Base-by-base conservation (phyloP, 2,113 vertebrate genomes). In the Bothrops jararaca region DNA sequence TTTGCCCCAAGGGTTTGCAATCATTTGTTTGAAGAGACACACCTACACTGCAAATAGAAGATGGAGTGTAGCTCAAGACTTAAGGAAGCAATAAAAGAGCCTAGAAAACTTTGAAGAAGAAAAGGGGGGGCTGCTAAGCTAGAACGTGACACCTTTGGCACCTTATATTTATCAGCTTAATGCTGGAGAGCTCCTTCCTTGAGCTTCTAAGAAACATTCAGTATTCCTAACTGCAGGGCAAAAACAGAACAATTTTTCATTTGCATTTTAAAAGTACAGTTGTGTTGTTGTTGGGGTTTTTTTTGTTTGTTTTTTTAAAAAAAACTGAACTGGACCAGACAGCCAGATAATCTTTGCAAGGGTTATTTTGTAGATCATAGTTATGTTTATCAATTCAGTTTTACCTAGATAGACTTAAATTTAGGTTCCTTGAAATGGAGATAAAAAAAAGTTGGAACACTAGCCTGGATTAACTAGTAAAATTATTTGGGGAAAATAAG, bases 31-130 rank as follows among this genome's bases (percentile, higher is more conserved):
- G 20, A 10, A 52, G 60, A 22, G 86, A 52, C 53, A 88, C 92
- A 85, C 90, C 60, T 93, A 89, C 39, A 93, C 74, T 29, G 89
- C 74, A 90, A 93, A 93, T 45, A 89, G 52, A 50, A 39, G 42
- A 57, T 20, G 29, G 53, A 80, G 60, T 86, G 86, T 11, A 89
- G 60, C 60, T 74, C 7, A 42, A 80, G 74, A 80, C 74, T 80
- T 18, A 4, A 42, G 52, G 26, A 53, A 53, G 87, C 87, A 34
- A 9, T 18, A 7, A 12, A 39, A 20, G 20, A 39, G 52, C 88
- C 13, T 8, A 29, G 13, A 89, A 39, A 18, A 56, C 26, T 56
- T 24, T 24, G 86, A 24, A 60, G 45, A 20, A 52, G 22, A 54
- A 23, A 42, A 10, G 8, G 52, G 48, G 39, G 18, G 34, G 42